Evolutionary conservation across 2,888 invertebrate species (phyloP).

Genomic region (Neoscelio sp.): DNA sequence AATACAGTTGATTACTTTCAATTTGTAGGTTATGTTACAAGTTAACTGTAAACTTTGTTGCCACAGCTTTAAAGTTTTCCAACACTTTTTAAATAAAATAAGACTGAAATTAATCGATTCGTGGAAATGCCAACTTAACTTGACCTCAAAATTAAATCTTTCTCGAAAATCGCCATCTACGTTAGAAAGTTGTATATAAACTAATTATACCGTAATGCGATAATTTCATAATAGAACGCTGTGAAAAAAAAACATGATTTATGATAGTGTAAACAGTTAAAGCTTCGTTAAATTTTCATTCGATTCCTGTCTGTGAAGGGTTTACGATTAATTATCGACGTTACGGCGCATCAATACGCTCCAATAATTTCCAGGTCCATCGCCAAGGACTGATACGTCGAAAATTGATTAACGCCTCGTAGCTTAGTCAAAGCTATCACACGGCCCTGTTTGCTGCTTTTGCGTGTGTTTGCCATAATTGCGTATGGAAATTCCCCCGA

Average conservation of each 20-base stretch:
- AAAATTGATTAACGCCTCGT: conserved; percentile 73
- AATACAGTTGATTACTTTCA: no score
- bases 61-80: no score
- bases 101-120: no score
- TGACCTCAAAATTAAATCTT: no score
- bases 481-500: conserved; percentile 56
- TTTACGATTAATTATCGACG: conserved; percentile 71
- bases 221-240: conserved; percentile 7
- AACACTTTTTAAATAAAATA: no score
- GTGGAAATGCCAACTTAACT: no score
- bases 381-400: conserved; percentile 70
- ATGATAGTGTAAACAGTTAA: conserved; percentile 43
- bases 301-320: conserved; percentile 56
- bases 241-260: conserved; percentile 31
- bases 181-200: conserved; percentile 21
- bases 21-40: no score
- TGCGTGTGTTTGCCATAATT: conserved; percentile 59
- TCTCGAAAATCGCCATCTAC: conserved; percentile 20
- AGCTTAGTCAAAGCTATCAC: conserved; percentile 70
- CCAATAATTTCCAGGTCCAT: conserved; percentile 69
- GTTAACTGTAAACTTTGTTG: no score
- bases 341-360: conserved; percentile 68
- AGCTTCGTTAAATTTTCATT: conserved; percentile 60
- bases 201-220: background rate
- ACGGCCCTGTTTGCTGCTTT: conserved; percentile 58